Evolutionary conservation across 2,888 invertebrate genomes (phyloP), one percentile per base, ranked within the genome.

Genomic region (Scaeva pyrastri): DNA sequence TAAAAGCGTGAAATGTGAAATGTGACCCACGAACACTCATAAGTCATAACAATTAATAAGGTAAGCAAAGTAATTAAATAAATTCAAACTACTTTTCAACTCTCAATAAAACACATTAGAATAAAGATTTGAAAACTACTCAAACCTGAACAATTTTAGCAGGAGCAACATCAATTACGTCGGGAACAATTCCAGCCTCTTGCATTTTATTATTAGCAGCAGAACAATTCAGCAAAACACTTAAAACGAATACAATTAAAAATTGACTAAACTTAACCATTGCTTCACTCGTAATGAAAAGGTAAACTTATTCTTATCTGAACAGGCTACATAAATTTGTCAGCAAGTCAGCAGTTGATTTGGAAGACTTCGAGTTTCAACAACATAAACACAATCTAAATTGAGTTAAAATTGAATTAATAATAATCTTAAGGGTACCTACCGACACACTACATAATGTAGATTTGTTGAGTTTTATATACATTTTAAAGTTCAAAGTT

Each of bases 141-240:
- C 89, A n/a, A n/a, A 93, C 93, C 89, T 91, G 90, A 4, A 92
- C 90, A 7, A 70, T 8, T 26, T 83, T 36, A 8, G 41, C 43
- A n/a, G 88, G 88, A 10, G 87, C 72, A 41, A 76, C 75, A 80
- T 79, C 84, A 68, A 88, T 76, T 1, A 88, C 50, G 48, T 88
- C 88, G 8, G 88, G 88, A 50, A 84, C 72, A 64, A 88, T 88
- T 66, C 87, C 73, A 74, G 80, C 91, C 2, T 55, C 62, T 10
- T 81, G 68, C 80, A 85, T 80, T 23, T 68, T 68, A 6, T 5
- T 23, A 39, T 68, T 12, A 23, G 10, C 7, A 21, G 7, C 8
- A 12, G n/a, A 19, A 36, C n/a, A 11, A n/a, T 39, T 6, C 14
- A 6, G n/a, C 23, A 14, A n/a, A 21, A 23, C 36, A 23, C 52